Percentiles rank a stretch among this genome's conserved stretches.
Conservation (phyloP, 1,140 invertebrate genomes). For the Hesperophylax magnus region DNA sequence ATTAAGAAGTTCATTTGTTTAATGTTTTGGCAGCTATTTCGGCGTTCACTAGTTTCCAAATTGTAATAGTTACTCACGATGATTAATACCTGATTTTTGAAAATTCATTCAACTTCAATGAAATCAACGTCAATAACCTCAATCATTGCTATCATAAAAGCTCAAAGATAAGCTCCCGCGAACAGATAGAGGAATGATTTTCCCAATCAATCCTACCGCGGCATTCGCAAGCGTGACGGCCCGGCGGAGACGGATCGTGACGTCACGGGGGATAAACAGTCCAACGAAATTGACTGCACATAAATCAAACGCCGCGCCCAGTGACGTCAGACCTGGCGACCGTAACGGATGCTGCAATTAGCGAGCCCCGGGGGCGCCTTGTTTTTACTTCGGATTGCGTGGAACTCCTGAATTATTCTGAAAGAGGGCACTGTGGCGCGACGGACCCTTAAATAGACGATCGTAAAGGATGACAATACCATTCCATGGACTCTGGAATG, state of each 20-base stretch:
- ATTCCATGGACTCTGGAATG: no score
- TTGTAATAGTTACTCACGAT: no score
- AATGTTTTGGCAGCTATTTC: no score
- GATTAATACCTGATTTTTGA: no score
- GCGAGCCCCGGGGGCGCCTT: background rate
- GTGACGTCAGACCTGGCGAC: conserved; percentile 18
- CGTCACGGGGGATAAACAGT: conserved; percentile 6
- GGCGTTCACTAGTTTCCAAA: no score
- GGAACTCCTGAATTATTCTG: background rate
- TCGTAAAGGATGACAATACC: no score
- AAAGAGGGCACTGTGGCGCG: background rate
- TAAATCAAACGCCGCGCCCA: conserved; percentile 32
- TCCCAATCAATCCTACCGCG: conserved; percentile 4
- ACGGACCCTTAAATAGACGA: background rate
- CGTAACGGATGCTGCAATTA: conserved; percentile 40
- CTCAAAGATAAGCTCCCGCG: background rate
- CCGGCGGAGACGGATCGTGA: background rate
- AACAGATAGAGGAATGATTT: background rate
- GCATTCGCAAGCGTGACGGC: background rate
- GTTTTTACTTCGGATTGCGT: background rate
- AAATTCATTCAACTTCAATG: no score
- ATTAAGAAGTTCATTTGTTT: no score
- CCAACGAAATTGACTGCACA: conserved; percentile 1
- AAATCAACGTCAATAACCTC: no score
- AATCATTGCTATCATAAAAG: no score